Evolutionary conservation across 2,113 vertebrate species (phyloP).

Genomic region (Lamprologus lemairii): DNA sequence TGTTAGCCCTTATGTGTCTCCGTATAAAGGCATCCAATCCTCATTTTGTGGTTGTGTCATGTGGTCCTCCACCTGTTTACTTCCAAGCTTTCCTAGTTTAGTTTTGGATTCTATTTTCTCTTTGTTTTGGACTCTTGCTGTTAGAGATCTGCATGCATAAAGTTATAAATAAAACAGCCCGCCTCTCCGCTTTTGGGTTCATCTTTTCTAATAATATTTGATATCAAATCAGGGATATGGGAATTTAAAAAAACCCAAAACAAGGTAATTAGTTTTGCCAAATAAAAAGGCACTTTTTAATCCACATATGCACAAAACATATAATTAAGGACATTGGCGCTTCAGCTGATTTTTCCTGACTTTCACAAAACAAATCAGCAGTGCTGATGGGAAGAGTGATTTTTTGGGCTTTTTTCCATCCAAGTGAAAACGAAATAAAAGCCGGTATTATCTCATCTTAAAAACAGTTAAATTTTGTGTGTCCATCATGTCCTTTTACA

Average conservation of each 20-base stretch:
- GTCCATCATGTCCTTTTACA: neutral
- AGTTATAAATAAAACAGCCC: neutral
- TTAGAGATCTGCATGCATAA: neutral
- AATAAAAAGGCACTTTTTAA: neutral
- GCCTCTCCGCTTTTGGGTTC: neutral
- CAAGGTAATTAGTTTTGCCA: neutral
- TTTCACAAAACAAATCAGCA: neutral
- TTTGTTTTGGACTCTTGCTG: neutral
- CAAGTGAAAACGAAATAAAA: neutral
- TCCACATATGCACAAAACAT: neutral
- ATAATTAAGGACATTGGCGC: neutral
- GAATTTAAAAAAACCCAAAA: accelerated
- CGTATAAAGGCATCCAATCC: neutral
- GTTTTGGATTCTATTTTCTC: neutral
- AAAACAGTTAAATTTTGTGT: neutral
- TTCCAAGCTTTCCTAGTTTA: neutral
- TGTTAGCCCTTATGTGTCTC: neutral
- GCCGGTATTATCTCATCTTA: neutral
- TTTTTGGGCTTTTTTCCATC: neutral
- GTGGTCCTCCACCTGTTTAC: neutral
- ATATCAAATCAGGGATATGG: neutral
- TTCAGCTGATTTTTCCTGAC: neutral
- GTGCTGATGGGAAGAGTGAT: neutral
- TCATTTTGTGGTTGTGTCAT: neutral
- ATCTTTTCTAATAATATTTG: neutral